Evolutionary conservation across 2,888 invertebrate species (phyloP).

Genomic region (Pinctada fucata): DNA sequence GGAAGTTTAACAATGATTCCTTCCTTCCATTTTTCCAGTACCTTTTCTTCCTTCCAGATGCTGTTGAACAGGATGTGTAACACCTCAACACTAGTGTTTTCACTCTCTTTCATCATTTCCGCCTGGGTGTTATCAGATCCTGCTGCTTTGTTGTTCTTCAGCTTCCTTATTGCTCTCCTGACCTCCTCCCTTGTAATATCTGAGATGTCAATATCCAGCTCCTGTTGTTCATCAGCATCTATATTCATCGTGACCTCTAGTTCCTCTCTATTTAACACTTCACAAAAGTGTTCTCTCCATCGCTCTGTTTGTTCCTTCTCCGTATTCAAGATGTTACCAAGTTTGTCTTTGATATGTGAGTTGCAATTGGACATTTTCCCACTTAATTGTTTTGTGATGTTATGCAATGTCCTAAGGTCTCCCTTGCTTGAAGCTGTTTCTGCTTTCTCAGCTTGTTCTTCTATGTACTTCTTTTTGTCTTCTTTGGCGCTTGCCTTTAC

Average conservation of each 20-base stretch:
- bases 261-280: not conserved
- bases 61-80: not conserved
- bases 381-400: not conserved
- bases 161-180: not conserved
- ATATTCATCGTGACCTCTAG: not conserved
- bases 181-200: not conserved
- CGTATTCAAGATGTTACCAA: constrained; percentile 2
- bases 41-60: not conserved
- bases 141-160: constrained; percentile 2
- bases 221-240: not conserved
- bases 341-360: not conserved
- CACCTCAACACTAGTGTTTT: not conserved
- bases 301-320: not conserved
- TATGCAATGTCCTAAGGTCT: not conserved
- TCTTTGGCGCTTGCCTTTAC: not conserved
- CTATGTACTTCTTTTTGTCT: not conserved
- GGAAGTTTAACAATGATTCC: constrained; percentile 5
- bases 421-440: too few relatives aligned
- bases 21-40: not conserved
- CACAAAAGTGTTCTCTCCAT: constrained; percentile 6
- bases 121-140: constrained; percentile 5
- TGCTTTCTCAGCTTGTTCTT: not conserved
- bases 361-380: not conserved
- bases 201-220: not conserved
- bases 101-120: not conserved